These are phyloP conservation scores for Aegotheles bennettii DNA, from an alignment of 2,113 vertebrate genomes.

Conservation along the genomic window DNA sequence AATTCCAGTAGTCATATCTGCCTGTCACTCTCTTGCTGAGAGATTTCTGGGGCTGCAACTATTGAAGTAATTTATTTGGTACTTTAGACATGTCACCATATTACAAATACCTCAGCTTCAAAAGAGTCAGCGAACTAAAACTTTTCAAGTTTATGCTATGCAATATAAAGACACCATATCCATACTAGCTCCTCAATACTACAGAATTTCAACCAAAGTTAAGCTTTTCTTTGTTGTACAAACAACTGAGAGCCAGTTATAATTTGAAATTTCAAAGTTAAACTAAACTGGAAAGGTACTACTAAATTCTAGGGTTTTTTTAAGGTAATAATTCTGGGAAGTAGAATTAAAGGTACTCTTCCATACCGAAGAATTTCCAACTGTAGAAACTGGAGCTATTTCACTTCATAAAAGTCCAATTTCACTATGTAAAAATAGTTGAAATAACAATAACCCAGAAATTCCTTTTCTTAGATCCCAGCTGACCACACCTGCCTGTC, in stretches of 20 bases:
- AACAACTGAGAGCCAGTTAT: not conserved
- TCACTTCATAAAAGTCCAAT: not conserved
- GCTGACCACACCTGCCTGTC: not conserved
- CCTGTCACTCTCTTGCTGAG: not conserved
- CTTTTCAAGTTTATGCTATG: not conserved
- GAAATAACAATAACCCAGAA: not conserved
- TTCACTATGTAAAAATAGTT: not conserved
- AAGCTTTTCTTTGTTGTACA: not conserved
- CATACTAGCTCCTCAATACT: not conserved
- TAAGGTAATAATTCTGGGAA: not conserved
- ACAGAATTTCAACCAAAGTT: not conserved
- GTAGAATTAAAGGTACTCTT: not conserved
- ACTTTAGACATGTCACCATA: not conserved
- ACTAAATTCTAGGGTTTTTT: not conserved
- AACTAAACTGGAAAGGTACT: not conserved
- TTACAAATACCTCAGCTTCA: not conserved
- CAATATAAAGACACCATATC: not conserved
- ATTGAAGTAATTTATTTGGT: not conserved
- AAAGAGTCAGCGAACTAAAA: not conserved
- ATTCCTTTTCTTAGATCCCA: not conserved
- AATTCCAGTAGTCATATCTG: not conserved
- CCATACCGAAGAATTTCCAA: not conserved
- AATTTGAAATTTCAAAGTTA: not conserved
- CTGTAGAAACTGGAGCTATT: not conserved
- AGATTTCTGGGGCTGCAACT: not conserved